Conservation (phyloP, 1,140 invertebrate genomes). For the Drosophila burlai region DNA sequence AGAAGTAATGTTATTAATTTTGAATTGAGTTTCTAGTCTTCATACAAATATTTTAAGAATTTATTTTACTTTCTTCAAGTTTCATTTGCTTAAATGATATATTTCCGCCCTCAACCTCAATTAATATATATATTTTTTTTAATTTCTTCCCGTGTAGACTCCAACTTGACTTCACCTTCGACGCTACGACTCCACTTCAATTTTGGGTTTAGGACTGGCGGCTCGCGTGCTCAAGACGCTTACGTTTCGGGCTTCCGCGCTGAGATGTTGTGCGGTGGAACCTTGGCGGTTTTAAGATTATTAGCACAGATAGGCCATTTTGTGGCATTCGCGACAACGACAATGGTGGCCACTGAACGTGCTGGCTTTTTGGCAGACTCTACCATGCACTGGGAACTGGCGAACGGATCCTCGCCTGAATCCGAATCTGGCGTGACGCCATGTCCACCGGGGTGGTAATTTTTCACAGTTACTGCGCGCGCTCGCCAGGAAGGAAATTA, state of each 20-base stretch:
- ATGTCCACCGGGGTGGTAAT: slow-evolving; percentile 60
- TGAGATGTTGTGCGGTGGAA: slow-evolving; percentile 62
- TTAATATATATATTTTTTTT: not conserved
- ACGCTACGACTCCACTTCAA: slow-evolving; percentile 34
- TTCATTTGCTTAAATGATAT: too few species aligned
- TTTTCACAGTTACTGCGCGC: slow-evolving; percentile 67
- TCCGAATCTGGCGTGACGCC: slow-evolving; percentile 37
- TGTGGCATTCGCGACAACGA: slow-evolving; percentile 63
- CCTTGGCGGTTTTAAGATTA: slow-evolving; percentile 81
- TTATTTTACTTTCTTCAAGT: too few species aligned
- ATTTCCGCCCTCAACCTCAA: not conserved
- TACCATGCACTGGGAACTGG: not conserved
- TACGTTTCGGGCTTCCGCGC: slow-evolving; percentile 63
- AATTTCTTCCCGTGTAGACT: slow-evolving; percentile 4
- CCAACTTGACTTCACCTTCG: slow-evolving; percentile 26
- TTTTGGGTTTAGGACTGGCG: slow-evolving; percentile 17
- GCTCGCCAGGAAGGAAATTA: slow-evolving; percentile 68
- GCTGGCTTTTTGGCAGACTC: slow-evolving; percentile 36
- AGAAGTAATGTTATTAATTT: too few species aligned
- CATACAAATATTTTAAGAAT: too few species aligned
- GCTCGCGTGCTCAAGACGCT: slow-evolving; percentile 75
- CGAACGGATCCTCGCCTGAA: slow-evolving; percentile 11
- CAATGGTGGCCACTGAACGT: slow-evolving; percentile 53
- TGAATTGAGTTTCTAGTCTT: too few species aligned
- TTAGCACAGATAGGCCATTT: slow-evolving; percentile 81